Percentiles rank a stretch among this genome's conserved stretches.
Evolutionary conservation across 2,888 invertebrate species (phyloP).

Genomic region (Dorcus parallelipipedus): DNA sequence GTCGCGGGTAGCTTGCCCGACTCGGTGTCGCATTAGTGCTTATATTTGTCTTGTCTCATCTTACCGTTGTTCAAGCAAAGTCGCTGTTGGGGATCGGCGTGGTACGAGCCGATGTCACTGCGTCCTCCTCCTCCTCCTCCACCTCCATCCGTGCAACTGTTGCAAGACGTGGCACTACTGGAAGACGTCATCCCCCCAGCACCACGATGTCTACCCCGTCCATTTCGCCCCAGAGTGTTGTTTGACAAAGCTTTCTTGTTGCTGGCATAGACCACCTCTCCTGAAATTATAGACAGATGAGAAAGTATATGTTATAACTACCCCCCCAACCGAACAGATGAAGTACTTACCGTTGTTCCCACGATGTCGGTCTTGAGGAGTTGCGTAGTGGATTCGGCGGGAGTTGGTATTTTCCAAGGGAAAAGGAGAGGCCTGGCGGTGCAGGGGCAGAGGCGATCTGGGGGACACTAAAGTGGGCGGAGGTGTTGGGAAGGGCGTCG

Average conservation of each 20-base stretch:
- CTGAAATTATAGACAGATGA: constrained; percentile 16
- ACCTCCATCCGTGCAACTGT: constrained; percentile 46
- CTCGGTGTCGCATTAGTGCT: constrained; percentile 17
- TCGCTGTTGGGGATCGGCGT: constrained; percentile 41
- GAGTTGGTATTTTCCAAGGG: constrained; percentile 66
- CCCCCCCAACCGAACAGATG: too few relatives aligned
- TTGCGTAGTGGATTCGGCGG: constrained; percentile 55
- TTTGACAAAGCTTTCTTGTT: constrained; percentile 45
- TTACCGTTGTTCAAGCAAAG: constrained; percentile 46
- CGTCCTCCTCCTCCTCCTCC: constrained; percentile 25
- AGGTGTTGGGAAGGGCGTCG: constrained; percentile 55
- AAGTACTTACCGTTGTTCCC: constrained; percentile 44
- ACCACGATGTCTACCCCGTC: constrained; percentile 45
- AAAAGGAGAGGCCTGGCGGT: constrained; percentile 67
- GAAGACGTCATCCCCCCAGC: constrained; percentile 57
- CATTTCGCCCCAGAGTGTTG: constrained; percentile 45
- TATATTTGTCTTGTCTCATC: constrained; percentile 17
- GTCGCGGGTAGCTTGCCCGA: constrained; percentile 16
- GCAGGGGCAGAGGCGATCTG: constrained; percentile 58
- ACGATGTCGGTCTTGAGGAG: constrained; percentile 48
- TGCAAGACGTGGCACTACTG: constrained; percentile 54
- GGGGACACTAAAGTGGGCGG: constrained; percentile 53
- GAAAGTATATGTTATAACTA: not conserved
- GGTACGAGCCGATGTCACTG: constrained; percentile 40
- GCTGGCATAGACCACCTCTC: constrained; percentile 28